phyloP scores from a whole-genome alignment of 2,113 vertebrate species.

The Sitta europaea region DNA sequence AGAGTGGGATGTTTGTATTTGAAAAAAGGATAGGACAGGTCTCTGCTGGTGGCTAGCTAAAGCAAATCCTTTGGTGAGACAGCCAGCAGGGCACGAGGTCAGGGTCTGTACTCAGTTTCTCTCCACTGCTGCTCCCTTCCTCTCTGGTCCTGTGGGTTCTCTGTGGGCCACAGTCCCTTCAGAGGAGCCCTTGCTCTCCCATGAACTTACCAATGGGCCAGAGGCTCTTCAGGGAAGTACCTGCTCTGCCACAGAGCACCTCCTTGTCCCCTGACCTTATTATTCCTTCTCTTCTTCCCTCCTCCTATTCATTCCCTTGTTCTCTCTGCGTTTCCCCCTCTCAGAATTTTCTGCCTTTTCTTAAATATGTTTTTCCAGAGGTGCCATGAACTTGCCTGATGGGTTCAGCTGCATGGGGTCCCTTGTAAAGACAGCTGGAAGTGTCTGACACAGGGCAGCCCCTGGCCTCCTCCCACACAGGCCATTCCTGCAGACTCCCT shows the following conservation, averaged over 20 bases:
- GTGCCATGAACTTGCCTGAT: background rate
- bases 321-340: rapidly evolving
- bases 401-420: background rate
- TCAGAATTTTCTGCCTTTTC: background rate
- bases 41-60: background rate
- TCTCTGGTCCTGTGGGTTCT: background rate
- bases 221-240: background rate
- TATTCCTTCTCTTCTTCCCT: background rate
- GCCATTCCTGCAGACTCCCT: background rate
- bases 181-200: background rate
- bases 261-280: background rate
- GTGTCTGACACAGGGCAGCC: background rate
- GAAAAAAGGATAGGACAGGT: background rate
- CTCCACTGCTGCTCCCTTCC: background rate
- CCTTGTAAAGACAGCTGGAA: background rate
- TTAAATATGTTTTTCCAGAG: background rate
- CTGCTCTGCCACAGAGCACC: background rate
- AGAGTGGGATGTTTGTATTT: background rate
- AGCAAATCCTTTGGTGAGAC: background rate
- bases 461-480: background rate
- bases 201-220: background rate
- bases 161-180: background rate
- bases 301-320: background rate
- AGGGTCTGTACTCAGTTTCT: background rate
- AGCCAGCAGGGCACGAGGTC: background rate